Conservation (phyloP, 2,888 invertebrate genomes). For the Abscondita cerata region DNA sequence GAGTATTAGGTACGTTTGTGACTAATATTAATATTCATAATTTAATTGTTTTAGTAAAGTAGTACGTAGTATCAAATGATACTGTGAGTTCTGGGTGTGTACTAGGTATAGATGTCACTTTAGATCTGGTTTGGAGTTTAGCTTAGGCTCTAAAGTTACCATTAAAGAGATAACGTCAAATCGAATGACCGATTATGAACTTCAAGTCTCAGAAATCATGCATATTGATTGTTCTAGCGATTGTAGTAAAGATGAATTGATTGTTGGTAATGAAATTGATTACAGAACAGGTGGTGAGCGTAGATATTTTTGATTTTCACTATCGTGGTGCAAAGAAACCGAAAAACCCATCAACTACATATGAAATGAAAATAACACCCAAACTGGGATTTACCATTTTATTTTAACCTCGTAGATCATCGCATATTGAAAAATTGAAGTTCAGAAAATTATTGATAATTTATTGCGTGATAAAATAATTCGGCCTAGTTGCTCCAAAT, state of each 20-base stretch:
- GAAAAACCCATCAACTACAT: not conserved
- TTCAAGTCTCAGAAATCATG: not conserved
- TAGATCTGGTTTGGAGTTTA: not conserved
- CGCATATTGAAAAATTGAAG: not conserved
- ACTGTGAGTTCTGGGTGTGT: not conserved
- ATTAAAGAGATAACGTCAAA: too few species aligned
- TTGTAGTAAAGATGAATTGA: not conserved
- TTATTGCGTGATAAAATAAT: not conserved
- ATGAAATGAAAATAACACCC: not conserved
- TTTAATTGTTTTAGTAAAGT: too few species aligned
- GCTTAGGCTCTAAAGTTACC: too few species aligned
- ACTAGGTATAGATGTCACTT: not conserved
- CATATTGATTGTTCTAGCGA: not conserved
- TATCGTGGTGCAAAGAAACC: not conserved
- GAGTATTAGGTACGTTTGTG: not conserved
- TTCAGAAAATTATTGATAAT: not conserved
- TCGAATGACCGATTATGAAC: too few species aligned
- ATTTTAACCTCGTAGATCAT: conserved; percentile 6
- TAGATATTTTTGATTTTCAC: not conserved
- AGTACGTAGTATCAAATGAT: too few species aligned
- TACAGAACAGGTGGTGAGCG: not conserved
- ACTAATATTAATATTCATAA: not conserved
- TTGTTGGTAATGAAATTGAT: not conserved
- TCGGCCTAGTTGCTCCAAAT: conserved; percentile 7
- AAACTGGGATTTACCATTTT: not conserved